phyloP scores from a whole-genome alignment of 2,888 invertebrate genomes.

The Hypercompe scribonia region DNA sequence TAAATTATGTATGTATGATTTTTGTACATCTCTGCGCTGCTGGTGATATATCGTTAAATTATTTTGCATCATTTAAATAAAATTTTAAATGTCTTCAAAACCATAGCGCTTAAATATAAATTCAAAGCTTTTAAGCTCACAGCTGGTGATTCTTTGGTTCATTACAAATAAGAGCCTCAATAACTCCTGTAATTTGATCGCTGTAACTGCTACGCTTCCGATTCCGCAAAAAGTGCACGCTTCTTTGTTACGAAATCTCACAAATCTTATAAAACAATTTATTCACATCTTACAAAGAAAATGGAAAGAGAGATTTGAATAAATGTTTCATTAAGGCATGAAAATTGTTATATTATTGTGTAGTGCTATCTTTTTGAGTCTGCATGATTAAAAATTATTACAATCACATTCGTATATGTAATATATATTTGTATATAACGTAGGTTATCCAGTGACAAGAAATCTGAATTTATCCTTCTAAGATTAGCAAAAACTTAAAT shows the following conservation, averaged over 20 bases:
- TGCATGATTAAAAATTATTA: neutral
- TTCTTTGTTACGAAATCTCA: neutral
- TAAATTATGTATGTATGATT: slow-evolving; percentile 21
- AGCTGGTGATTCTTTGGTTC: neutral
- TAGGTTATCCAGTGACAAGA: neutral
- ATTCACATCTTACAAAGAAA: slow-evolving; percentile 27
- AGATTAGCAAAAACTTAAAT: too few relatives aligned
- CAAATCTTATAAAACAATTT: slow-evolving; percentile 36
- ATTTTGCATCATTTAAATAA: slow-evolving; percentile 26
- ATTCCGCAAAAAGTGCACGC: neutral
- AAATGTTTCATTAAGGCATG: slow-evolving; percentile 21
- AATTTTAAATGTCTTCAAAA: slow-evolving; percentile 12
- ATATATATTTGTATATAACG: neutral
- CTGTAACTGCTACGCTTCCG: neutral
- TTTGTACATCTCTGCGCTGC: slow-evolving; percentile 30
- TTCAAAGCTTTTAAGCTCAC: slow-evolving; percentile 3
- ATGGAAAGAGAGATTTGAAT: slow-evolving; percentile 43
- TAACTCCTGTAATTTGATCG: neutral
- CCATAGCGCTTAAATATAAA: slow-evolving; percentile 15
- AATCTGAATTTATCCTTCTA: too few relatives aligned
- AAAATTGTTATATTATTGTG: neutral
- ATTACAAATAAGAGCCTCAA: neutral
- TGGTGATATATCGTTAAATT: neutral
- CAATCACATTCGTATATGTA: neutral
- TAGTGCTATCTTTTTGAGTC: neutral